These are phyloP conservation scores for Peromyscus attwateri DNA, from an alignment of 2,797 vertebrate species.

Conservation along the genomic window DNA sequence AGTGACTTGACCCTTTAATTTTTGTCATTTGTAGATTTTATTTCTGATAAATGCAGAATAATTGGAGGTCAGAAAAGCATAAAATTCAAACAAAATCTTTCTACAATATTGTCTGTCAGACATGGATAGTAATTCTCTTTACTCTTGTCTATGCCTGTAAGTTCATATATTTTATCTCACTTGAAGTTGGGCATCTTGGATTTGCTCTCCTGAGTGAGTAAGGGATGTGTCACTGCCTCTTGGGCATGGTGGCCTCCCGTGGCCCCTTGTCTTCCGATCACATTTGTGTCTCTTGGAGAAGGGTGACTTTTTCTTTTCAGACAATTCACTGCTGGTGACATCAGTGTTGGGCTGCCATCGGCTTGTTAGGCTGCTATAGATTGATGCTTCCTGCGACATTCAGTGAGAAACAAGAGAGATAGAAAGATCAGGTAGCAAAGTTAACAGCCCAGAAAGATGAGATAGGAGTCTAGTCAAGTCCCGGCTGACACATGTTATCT, in stretches of 20 bases:
- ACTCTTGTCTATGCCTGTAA: not conserved
- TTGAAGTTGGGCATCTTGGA: not conserved
- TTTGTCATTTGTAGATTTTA: not conserved
- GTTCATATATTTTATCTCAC: slow-evolving; percentile 9
- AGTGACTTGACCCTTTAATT: not conserved
- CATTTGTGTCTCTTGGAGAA: slow-evolving; percentile 17
- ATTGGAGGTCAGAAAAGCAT: slow-evolving; percentile 27
- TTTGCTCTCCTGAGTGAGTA: not conserved
- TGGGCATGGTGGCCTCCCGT: not conserved
- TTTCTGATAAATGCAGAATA: not conserved
- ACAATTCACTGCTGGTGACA: slow-evolving; percentile 48
- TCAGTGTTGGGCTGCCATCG: slow-evolving; percentile 38
- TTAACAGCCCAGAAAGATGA: not conserved
- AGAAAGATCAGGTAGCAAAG: slow-evolving; percentile 50
- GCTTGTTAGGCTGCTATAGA: slow-evolving; percentile 39
- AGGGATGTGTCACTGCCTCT: not conserved
- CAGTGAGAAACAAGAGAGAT: not conserved
- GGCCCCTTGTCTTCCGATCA: not conserved
- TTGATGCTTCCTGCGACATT: slow-evolving; percentile 56
- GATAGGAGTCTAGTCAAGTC: not conserved
- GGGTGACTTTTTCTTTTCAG: not conserved
- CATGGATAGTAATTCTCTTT: not conserved
- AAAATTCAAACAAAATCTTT: slow-evolving; percentile 36
- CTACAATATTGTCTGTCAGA: not conserved
- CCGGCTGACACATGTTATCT: not conserved